Percentiles rank a stretch among this genome's conserved stretches.
These are phyloP conservation scores for Staurois parvus DNA, from an alignment of 2,797 vertebrate species.

Conservation along the genomic window DNA sequence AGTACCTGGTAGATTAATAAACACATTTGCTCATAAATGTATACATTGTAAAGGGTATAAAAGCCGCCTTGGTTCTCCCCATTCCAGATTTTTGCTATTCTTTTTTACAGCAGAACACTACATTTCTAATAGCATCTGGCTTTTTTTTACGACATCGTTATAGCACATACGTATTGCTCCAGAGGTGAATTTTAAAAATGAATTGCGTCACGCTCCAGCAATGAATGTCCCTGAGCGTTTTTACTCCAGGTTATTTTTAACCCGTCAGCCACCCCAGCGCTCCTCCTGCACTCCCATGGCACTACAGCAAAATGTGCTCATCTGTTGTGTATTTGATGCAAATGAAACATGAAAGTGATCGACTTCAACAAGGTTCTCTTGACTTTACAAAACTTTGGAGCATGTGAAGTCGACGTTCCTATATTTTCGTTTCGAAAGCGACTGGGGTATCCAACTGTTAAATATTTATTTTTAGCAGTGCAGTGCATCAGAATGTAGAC, in stretches of 20 bases:
- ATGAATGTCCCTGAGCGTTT: background rate
- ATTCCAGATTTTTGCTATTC: background rate
- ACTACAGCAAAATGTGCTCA: background rate
- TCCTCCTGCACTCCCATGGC: background rate
- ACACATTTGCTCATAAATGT: background rate
- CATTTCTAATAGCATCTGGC: constrained; percentile 1
- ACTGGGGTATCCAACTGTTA: constrained; percentile 29
- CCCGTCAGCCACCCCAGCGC: background rate
- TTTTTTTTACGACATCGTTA: background rate
- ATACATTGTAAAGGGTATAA: background rate
- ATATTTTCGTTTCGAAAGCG: constrained; percentile 2
- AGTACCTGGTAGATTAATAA: background rate
- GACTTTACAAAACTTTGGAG: constrained; percentile 1
- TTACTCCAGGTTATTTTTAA: background rate
- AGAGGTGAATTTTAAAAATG: background rate
- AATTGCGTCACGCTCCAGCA: background rate
- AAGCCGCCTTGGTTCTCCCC: background rate
- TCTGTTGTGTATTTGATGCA: background rate
- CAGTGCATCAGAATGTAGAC: constrained; percentile 23
- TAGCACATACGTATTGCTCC: background rate
- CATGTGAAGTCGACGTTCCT: background rate
- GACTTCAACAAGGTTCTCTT: background rate
- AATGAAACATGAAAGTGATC: background rate
- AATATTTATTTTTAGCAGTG: constrained; percentile 40
- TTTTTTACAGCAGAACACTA: background rate